phyloP scores from a whole-genome alignment of 2,888 invertebrate genomes.

The Drosophila pseudotakahashii region DNA sequence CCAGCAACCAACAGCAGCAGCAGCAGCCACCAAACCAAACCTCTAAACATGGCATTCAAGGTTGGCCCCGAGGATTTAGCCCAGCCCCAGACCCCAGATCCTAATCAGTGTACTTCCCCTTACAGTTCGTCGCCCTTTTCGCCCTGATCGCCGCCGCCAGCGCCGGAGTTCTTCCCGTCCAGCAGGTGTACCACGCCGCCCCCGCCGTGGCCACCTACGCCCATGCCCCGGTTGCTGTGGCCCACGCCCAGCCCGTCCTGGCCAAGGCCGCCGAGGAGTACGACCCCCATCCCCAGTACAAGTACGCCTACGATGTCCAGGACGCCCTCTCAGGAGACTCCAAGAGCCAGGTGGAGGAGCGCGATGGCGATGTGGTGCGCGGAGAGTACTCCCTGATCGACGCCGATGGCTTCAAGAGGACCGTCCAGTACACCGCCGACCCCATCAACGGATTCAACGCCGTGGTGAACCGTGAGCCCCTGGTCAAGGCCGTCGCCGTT shows the following conservation, averaged over 20 bases:
- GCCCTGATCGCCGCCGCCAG: conserved; percentile 78
- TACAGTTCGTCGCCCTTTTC: conserved; percentile 74
- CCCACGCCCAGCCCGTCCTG: conserved; percentile 66
- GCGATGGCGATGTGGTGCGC: conserved; percentile 83
- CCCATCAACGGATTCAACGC: conserved; percentile 82
- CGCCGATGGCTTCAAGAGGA: conserved; percentile 82
- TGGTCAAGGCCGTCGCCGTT: conserved; percentile 46
- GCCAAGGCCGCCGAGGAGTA: conserved; percentile 75
- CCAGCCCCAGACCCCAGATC: conserved; percentile 3
- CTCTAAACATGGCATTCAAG: conserved; percentile 73
- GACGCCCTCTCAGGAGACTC: conserved; percentile 82
- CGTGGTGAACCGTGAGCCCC: conserved; percentile 79
- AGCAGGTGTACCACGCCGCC: conserved; percentile 65
- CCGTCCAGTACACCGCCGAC: conserved; percentile 82
- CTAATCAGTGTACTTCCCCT: conserved; percentile 3
- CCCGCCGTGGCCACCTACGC: conserved; percentile 66
- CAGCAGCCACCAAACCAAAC: conserved; percentile 26
- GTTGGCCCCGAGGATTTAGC: conserved; percentile 50
- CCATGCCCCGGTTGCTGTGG: conserved; percentile 60
- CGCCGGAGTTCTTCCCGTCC: conserved; percentile 74
- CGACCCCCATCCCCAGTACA: conserved; percentile 82
- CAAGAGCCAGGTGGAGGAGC: conserved; percentile 83
- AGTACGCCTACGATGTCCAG: conserved; percentile 82
- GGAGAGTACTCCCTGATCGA: conserved; percentile 83
- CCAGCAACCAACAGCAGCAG: conserved; percentile 56